Evolutionary conservation across 2,797 vertebrate species (phyloP).

Genomic region (Macropodus opercularis): DNA sequence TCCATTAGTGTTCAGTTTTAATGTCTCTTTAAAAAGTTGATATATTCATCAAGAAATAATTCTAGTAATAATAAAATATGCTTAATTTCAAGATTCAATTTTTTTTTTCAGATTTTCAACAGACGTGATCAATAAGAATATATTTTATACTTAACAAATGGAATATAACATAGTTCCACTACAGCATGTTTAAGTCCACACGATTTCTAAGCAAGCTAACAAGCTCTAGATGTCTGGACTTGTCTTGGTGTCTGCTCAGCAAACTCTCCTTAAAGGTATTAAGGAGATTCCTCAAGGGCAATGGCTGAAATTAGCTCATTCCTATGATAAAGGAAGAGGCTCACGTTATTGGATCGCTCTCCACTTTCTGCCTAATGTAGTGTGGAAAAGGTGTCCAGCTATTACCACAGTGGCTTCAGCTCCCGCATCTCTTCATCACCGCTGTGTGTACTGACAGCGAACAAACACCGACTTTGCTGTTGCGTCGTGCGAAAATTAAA

Average conservation of each 20-base stretch:
- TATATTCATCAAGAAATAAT: conserved; percentile 50
- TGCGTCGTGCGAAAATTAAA: conserved; percentile 10
- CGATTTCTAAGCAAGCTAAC: too few relatives aligned
- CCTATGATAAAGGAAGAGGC: conserved; percentile 36
- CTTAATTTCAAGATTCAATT: conserved; percentile 18
- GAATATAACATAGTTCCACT: conserved; percentile 1
- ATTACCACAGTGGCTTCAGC: conserved; percentile 21
- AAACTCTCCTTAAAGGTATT: conserved; percentile 45
- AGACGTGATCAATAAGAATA: not conserved
- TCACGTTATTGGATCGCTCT: conserved; percentile 52
- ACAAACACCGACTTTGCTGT: conserved; percentile 5
- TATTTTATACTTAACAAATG: conserved; percentile 4
- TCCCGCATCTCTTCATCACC: conserved; percentile 9
- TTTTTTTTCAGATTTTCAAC: conserved; percentile 30
- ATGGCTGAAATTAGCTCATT: conserved; percentile 65
- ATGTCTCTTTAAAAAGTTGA: conserved; percentile 39
- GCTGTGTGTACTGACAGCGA: conserved; percentile 13
- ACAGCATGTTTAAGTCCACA: too few relatives aligned
- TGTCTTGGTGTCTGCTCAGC: conserved; percentile 57
- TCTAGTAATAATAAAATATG: conserved; percentile 27
- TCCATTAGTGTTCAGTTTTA: conserved; percentile 52
- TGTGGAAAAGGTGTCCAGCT: conserved; percentile 54
- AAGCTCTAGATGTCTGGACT: too few relatives aligned
- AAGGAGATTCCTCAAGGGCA: conserved; percentile 62
- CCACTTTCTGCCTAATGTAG: conserved; percentile 62